Evolutionary conservation across 2,113 vertebrate species (phyloP).

Genomic region (Rallus limicola): DNA sequence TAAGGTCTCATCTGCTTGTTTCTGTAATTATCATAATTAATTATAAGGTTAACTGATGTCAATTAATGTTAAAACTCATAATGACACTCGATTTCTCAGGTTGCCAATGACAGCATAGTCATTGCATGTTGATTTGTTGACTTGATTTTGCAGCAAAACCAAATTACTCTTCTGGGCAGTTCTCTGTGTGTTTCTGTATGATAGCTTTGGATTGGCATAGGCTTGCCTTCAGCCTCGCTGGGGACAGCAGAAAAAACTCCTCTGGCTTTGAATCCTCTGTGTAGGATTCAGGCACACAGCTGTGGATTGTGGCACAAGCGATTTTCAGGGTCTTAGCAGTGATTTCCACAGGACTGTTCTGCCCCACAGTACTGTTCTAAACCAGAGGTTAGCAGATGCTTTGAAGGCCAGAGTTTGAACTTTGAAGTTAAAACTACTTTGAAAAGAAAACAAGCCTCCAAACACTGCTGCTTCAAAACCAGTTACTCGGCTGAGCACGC

Average conservation of each 20-base stretch:
- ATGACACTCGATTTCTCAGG: not conserved
- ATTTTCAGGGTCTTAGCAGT: not conserved
- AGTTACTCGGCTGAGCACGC: not conserved
- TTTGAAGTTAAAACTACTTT: not conserved
- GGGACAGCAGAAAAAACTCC: not conserved
- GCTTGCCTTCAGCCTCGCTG: not conserved
- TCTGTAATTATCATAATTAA: too few relatives aligned
- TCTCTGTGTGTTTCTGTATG: not conserved
- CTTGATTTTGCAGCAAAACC: not conserved
- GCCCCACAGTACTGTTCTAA: not conserved
- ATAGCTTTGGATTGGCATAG: not conserved
- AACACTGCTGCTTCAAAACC: not conserved
- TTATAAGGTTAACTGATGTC: not conserved
- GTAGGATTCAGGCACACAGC: not conserved
- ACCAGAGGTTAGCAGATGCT: not conserved
- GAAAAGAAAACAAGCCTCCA: not conserved
- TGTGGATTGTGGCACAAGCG: accelerated
- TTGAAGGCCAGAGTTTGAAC: not conserved
- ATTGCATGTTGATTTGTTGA: not conserved
- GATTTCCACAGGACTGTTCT: not conserved
- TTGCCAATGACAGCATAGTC: not conserved
- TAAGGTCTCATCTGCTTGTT: not conserved
- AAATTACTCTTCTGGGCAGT: not conserved
- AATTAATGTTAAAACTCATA: not conserved
- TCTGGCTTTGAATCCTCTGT: not conserved